These are phyloP conservation scores for Hyles euphorbiae DNA, from an alignment of 1,140 invertebrate species.

Conservation along the genomic window DNA sequence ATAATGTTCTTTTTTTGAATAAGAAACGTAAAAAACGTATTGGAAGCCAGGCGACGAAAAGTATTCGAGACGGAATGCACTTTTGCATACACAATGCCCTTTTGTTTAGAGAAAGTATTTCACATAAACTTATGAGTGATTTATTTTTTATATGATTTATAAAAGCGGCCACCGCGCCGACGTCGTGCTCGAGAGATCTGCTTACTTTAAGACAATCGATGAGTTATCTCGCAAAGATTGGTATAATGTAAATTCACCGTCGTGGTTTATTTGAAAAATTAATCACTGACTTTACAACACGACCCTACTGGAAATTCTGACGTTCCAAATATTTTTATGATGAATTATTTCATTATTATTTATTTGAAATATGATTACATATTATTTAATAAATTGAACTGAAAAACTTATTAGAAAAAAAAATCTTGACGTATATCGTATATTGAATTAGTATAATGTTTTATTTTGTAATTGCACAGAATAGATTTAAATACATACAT, in stretches of 20 bases:
- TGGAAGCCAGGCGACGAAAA: conserved; percentile 65
- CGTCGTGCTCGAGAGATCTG: conserved; percentile 35
- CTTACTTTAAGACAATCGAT: conserved; percentile 15
- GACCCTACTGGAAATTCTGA: too few relatives aligned
- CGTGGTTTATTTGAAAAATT: conserved; percentile 3
- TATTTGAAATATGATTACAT: neutral
- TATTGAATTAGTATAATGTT: too few relatives aligned
- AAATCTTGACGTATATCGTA: neutral
- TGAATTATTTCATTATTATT: neutral
- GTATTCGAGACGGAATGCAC: conserved; percentile 64
- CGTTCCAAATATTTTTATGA: too few relatives aligned
- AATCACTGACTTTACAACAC: conserved; percentile 4
- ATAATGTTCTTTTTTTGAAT: conserved; percentile 39
- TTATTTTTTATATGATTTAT: conserved; percentile 73
- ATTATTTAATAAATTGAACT: neutral
- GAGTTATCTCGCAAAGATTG: conserved; percentile 7
- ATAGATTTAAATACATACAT: too few relatives aligned
- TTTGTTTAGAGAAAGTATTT: conserved; percentile 74
- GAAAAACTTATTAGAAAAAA: neutral
- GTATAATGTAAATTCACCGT: conserved; percentile 1
- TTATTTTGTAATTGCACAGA: too few relatives aligned
- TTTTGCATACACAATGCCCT: conserved; percentile 71
- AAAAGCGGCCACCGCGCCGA: conserved; percentile 31
- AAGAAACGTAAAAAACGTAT: conserved; percentile 48
- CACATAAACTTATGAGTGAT: conserved; percentile 64